Base-by-base conservation (phyloP, 1,140 invertebrate species). In the Limonius californicus region DNA sequence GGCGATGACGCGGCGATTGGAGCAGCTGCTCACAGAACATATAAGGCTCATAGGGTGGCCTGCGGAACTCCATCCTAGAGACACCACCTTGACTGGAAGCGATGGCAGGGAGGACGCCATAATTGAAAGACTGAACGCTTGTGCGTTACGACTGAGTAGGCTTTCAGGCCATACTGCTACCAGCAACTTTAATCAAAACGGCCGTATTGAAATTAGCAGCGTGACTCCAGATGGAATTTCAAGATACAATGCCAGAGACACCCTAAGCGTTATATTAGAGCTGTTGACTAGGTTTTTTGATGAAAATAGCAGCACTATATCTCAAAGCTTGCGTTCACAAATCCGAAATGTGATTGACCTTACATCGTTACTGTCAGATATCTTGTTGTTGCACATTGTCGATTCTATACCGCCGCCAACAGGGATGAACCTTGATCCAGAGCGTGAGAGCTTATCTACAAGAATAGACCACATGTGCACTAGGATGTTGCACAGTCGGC, bases 381-480 rank as follows among this genome's bases (percentile, higher is more conserved):
- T 76, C 6, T 53, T 76, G 18, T 61, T 75, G 7, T 60, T 75
- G n/a, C 69, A 75, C 47, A 70, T 75, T 12, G 67, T 74, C 14
- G 74, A 75, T 62, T 74, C 75, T 2, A 74, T 76, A 35, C 68
- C 71, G 9, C 61, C 70, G 18, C 63, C 69, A n/a, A 63, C 64
- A 39, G 69, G 67, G 2, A 66, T 72, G 59, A 74, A 70, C 64
- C 58, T 73, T 20, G 69, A 75, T 63, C 57, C 68, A 20, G 72
- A 73, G 61, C 39, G 72, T 9, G 67, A 69, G 55, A 64, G 60
- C n/a, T 60, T 75, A 19, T 70, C 74, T 3, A 43, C 61, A 18
- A 61, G 72, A 16, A 72, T 75, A 20, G 70, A 74, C 55, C 66
- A 68, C 30, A 70, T 72, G 66, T 75, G 70, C 32, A 64, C 62